Conservation (phyloP, 2,113 vertebrate genomes). For the Nipponia nippon region DNA sequence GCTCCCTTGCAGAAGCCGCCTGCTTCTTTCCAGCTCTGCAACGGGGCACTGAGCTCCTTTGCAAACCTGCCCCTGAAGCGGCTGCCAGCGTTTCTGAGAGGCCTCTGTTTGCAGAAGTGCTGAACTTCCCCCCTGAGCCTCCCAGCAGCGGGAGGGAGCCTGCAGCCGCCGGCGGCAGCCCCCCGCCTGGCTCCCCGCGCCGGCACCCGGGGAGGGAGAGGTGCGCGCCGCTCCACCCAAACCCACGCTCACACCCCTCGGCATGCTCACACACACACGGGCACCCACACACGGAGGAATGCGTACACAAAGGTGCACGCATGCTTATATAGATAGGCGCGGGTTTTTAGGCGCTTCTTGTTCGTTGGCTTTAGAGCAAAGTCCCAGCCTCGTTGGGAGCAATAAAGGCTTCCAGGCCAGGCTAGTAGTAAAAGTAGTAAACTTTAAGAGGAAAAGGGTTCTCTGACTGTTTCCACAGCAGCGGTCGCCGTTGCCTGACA, state of each 20-base stretch:
- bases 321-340: rapidly evolving
- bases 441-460: not conserved
- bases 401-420: conserved; percentile 27
- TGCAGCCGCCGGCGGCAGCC: not conserved
- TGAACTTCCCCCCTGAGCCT: not conserved
- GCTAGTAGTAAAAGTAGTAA: conserved; percentile 35
- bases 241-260: not conserved
- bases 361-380: not conserved
- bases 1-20: not conserved
- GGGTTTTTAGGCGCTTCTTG: not conserved
- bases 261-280: not conserved
- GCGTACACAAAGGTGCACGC: not conserved
- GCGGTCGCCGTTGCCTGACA: not conserved
- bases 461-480: not conserved
- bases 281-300: not conserved
- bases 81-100: not conserved
- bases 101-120: conserved; percentile 24
- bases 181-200: not conserved
- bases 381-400: not conserved
- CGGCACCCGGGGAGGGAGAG: not conserved
- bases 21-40: not conserved
- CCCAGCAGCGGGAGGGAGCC: not conserved
- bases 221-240: not conserved
- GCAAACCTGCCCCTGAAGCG: conserved; percentile 2
- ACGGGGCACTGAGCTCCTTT: not conserved